phyloP scores from a whole-genome alignment of 2,888 invertebrate species.

The Abrostola triplasia region DNA sequence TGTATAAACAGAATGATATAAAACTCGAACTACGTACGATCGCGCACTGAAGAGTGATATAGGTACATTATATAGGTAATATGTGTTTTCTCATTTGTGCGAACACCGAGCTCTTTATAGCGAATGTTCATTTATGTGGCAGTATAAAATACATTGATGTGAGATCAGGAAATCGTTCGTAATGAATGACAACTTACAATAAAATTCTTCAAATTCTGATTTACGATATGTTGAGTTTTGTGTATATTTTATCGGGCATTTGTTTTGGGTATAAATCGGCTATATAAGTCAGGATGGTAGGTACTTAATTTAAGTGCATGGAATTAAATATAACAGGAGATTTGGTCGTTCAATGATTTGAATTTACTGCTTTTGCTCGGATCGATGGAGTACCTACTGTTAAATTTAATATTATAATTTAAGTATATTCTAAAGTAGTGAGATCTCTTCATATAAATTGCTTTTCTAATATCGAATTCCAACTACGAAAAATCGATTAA shows the following conservation, averaged over 20 bases:
- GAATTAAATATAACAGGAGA: too few relatives aligned
- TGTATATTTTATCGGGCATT: slow-evolving; percentile 1
- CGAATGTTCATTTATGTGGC: slow-evolving; percentile 43
- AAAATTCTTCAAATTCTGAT: slow-evolving; percentile 25
- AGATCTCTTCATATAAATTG: too few relatives aligned
- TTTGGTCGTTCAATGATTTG: too few relatives aligned
- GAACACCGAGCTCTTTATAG: slow-evolving; percentile 39
- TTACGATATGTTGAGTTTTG: slow-evolving; percentile 8
- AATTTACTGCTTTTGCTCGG: too few relatives aligned
- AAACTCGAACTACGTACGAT: slow-evolving; percentile 46
- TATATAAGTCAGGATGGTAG: too few relatives aligned
- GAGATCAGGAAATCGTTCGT: slow-evolving; percentile 37
- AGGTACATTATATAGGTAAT: slow-evolving; percentile 36
- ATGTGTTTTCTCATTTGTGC: slow-evolving; percentile 32
- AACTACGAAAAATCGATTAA: too few relatives aligned
- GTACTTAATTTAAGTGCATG: too few relatives aligned
- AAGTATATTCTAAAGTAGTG: too few relatives aligned
- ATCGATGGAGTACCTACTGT: too few relatives aligned
- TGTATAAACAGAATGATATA: slow-evolving; percentile 60
- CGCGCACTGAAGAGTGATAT: slow-evolving; percentile 41
- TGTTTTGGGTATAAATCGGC: not conserved
- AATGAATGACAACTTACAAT: slow-evolving; percentile 39
- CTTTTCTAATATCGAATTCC: too few relatives aligned
- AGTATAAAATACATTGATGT: slow-evolving; percentile 42
- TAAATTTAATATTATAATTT: too few relatives aligned